Conservation (phyloP, 2,797 vertebrate genomes). For the Mormyrops attenuatus region DNA sequence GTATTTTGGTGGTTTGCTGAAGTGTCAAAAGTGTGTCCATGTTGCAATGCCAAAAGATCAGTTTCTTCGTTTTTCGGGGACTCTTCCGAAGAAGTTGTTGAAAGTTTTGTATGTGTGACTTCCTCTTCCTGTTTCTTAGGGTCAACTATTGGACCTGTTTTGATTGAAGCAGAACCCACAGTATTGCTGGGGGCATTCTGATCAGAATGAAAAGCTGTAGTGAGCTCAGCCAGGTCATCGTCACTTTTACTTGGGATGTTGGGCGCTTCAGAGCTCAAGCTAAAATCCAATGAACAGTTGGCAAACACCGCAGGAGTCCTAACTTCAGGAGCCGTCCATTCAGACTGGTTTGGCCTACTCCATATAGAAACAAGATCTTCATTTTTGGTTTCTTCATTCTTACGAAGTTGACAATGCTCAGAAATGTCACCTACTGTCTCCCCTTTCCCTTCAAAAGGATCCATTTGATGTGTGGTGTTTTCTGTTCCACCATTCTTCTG, state of each 20-base stretch:
- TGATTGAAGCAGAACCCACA: not conserved
- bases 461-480: not conserved
- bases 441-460: not conserved
- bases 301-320: not conserved
- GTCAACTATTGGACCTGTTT: not conserved
- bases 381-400: not conserved
- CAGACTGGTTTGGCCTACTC: not conserved
- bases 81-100: not conserved
- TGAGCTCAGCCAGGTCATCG: not conserved
- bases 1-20: not conserved
- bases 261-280: not conserved
- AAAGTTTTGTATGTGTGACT: not conserved
- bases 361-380: not conserved
- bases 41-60: not conserved
- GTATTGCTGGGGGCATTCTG: not conserved
- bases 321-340: not conserved
- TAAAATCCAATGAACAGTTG: not conserved
- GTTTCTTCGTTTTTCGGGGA: not conserved
- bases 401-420: not conserved
- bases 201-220: not conserved
- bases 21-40: not conserved
- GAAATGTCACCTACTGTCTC: not conserved
- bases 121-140: not conserved
- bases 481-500: not conserved
- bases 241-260: not conserved